Percentiles rank a stretch among this genome's conserved stretches.
Evolutionary conservation across 2,113 vertebrate species (phyloP).

Genomic region (Piaya cayana): DNA sequence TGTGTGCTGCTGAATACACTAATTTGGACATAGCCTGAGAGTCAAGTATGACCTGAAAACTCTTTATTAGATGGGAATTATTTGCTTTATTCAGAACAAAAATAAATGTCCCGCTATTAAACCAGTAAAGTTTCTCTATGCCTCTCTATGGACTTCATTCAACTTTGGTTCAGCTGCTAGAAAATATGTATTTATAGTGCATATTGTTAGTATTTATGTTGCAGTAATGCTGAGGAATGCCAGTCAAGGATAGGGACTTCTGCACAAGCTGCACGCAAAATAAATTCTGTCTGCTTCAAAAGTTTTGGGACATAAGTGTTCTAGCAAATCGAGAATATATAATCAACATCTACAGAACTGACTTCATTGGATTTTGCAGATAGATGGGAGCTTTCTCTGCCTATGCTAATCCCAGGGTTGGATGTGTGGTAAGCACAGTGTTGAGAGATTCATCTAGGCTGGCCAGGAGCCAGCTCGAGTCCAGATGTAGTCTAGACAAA

Average conservation of each 20-base stretch:
- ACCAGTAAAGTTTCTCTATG: background rate
- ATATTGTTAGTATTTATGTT: background rate
- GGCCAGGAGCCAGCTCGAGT: slow-evolving; percentile 18
- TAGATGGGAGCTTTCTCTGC: background rate
- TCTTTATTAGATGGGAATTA: background rate
- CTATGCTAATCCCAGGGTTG: background rate
- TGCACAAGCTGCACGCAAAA: background rate
- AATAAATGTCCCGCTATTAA: background rate
- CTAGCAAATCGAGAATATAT: background rate
- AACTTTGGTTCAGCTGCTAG: background rate
- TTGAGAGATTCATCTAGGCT: slow-evolving; percentile 47
- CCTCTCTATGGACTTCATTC: background rate
- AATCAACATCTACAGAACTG: background rate
- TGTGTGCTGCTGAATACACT: background rate
- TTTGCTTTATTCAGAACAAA: background rate
- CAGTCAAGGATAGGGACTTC: background rate
- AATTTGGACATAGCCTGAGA: background rate
- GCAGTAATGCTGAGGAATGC: background rate
- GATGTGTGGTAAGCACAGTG: background rate
- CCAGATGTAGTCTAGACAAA: slow-evolving; percentile 62
- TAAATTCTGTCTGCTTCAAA: background rate
- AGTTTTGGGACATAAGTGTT: background rate
- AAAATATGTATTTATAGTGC: background rate
- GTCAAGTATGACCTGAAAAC: background rate
- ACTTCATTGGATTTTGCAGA: background rate